Evolutionary conservation across 1,140 invertebrate genomes (phyloP).

Genomic region (Drosophila gunungcola): DNA sequence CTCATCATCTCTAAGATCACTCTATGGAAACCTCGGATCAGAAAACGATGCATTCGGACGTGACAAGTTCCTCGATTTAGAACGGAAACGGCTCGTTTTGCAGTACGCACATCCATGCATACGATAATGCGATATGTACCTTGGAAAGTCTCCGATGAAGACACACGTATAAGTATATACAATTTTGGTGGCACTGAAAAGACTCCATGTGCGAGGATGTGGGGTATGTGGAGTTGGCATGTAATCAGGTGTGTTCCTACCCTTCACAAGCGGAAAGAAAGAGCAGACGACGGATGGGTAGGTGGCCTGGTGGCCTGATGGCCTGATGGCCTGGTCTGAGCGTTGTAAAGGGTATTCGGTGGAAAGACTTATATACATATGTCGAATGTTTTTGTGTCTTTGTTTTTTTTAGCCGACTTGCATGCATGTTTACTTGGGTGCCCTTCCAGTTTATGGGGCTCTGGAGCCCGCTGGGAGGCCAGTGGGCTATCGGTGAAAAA

Average conservation of each 20-base stretch:
- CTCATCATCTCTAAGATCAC: background rate
- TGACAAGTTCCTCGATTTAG: conserved; percentile 10
- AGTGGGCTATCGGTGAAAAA: conserved; percentile 47
- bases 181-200: conserved; percentile 33
- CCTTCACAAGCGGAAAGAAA: conserved; percentile 31
- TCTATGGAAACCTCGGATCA: conserved; percentile 28
- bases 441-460: conserved; percentile 15
- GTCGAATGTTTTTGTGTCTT: conserved; percentile 19
- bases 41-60: background rate
- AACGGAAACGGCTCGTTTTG: conserved; percentile 15
- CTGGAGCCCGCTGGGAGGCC: conserved; percentile 7
- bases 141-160: conserved; percentile 12
- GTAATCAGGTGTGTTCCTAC: conserved; percentile 42
- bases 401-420: conserved; percentile 14
- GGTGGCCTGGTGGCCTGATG: too few relatives aligned
- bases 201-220: conserved; percentile 5
- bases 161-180: conserved; percentile 40
- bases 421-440: conserved; percentile 36
- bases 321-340: background rate
- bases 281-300: conserved; percentile 40
- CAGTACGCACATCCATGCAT: conserved; percentile 52
- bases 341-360: conserved; percentile 30
- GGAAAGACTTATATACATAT: conserved; percentile 18
- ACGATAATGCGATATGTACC: conserved; percentile 50
- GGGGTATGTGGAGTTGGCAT: conserved; percentile 9